phyloP scores from a whole-genome alignment of 2,797 vertebrate genomes.

The Streptopelia turtur region DNA sequence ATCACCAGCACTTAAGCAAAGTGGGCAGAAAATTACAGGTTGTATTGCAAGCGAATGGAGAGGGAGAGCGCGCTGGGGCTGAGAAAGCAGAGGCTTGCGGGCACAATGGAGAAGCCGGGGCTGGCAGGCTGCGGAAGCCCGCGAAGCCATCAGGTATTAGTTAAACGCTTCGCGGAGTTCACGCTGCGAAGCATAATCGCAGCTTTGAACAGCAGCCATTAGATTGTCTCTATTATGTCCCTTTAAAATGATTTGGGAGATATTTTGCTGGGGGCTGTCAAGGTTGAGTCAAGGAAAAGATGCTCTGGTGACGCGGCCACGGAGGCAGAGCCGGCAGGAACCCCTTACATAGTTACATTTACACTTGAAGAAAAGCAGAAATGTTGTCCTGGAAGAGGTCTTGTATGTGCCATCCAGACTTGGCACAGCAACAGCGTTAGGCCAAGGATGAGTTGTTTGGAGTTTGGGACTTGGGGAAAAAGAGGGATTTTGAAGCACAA shows the following conservation, averaged over 20 bases:
- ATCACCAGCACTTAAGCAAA: slow-evolving; percentile 73
- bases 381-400: neutral
- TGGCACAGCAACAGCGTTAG: neutral
- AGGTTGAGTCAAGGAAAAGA: slow-evolving; percentile 59
- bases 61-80: slow-evolving; percentile 47
- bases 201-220: slow-evolving; percentile 48
- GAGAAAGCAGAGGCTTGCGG: slow-evolving; percentile 42
- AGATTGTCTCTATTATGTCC: slow-evolving; percentile 65
- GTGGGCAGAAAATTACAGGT: slow-evolving; percentile 75
- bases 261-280: slow-evolving; percentile 42
- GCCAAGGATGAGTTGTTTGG: rapidly evolving
- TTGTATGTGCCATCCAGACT: neutral
- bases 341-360: neutral
- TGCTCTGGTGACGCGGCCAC: neutral
- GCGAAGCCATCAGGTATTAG: slow-evolving; percentile 66
- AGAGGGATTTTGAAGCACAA: neutral
- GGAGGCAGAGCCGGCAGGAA: neutral
- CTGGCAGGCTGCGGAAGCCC: neutral
- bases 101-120: slow-evolving; percentile 22
- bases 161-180: slow-evolving; percentile 58
- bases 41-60: slow-evolving; percentile 68
- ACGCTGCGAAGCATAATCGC: slow-evolving; percentile 62
- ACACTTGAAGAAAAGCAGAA: neutral
- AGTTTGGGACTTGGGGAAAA: neutral
- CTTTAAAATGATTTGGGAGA: slow-evolving; percentile 40